Base-by-base conservation (phyloP, 1,140 invertebrate species). In the Drosophila mojavensis region DNA sequence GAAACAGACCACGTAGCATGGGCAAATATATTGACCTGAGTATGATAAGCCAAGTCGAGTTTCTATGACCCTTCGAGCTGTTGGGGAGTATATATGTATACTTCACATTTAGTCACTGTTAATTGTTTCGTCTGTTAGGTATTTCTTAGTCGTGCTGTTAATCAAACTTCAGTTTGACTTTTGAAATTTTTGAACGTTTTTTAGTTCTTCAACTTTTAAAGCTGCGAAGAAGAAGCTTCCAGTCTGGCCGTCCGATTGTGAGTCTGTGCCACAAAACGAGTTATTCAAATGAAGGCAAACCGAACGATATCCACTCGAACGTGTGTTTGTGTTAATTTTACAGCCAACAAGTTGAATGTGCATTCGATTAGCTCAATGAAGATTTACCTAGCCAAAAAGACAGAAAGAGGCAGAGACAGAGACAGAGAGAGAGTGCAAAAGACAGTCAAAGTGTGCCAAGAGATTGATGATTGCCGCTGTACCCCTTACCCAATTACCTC, bases 221-320 rank as follows among this genome's bases (percentile, higher is more conserved):
- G 70, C 64, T 60, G 70, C 48, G 56, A 75, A 81, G 85, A 89
- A 89, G 85, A 88, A 60, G 77, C 70, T 66, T 33, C 66, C 70
- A 64, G 61, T 48, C 56, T 39, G 62, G 39, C 66, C 51, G 54
- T 58, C 55, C 55, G 43, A 66, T 60, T 66, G 69, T 61, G 64
- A 68, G 70, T 73, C 70, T 68, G 70, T 67, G 70, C 64, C 64
- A 39, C 70, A 36, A 83, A 89, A 89, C 84, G 73, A 75, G 84
- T 89, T 89, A 89, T 89, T 89, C 85, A 89, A 89, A 89, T 89
- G 70, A 79, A 80, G 69, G 66, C 66, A 47, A 68, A 56, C 55
- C 43, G 54, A 56, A 65, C 51, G 30, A 60, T 73, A 60, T 51
- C 72, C 72, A 63, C 66, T 72, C 54, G 58, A 79, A 67, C 70